phyloP scores from a whole-genome alignment of 2,113 vertebrate genomes.

The Sylvia atricapilla region DNA sequence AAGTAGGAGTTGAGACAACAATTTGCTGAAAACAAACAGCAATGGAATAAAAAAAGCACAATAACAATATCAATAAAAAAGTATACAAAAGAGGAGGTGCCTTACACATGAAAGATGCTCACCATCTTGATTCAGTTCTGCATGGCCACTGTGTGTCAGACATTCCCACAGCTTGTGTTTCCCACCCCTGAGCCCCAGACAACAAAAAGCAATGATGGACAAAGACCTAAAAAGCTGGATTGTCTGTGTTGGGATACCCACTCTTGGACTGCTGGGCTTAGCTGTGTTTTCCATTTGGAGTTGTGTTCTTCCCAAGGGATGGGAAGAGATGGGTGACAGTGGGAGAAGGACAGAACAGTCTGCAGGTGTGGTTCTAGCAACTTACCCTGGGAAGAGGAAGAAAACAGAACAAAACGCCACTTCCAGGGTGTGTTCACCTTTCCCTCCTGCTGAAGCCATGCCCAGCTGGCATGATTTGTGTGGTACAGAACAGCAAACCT shows the following conservation, averaged over 20 bases:
- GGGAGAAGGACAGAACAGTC: background rate
- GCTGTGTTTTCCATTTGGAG: background rate
- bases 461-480: background rate
- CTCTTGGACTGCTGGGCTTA: background rate
- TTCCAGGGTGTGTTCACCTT: background rate
- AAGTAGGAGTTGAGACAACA: background rate
- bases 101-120: background rate
- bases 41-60: background rate
- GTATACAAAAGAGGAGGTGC: background rate
- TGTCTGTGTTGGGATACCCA: rapidly evolving
- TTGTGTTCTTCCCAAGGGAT: background rate
- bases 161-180: background rate
- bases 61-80: background rate
- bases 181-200: background rate
- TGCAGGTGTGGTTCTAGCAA: background rate
- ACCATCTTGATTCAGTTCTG: rapidly evolving
- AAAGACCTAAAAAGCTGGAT: background rate
- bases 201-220: background rate
- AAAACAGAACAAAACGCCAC: background rate
- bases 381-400: background rate
- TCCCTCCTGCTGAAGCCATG: rapidly evolving
- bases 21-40: background rate
- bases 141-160: rapidly evolving
- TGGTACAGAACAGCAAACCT: background rate
- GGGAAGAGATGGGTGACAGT: rapidly evolving